These are phyloP conservation scores for Solenopsis invicta DNA, from an alignment of 1,140 invertebrate genomes.

Conservation along the genomic window DNA sequence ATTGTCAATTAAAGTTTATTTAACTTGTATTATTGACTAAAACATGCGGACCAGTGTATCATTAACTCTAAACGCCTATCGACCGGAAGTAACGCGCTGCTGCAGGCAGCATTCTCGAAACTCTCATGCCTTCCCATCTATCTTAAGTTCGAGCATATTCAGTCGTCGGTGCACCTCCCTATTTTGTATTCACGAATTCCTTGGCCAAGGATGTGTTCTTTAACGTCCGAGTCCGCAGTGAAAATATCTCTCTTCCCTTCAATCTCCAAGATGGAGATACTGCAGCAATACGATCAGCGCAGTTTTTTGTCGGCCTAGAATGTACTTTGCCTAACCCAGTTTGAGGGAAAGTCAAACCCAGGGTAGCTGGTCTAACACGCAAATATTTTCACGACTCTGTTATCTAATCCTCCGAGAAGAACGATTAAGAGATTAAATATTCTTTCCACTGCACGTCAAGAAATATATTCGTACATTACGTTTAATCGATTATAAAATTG, in stretches of 20 bases:
- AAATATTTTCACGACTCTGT: constrained; percentile 12
- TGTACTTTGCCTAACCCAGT: constrained; percentile 44
- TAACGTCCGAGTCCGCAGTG: constrained; percentile 28
- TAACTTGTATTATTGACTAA: constrained; percentile 10
- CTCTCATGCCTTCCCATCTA: not conserved
- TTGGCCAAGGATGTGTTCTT: constrained; percentile 33
- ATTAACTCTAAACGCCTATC: constrained; percentile 22
- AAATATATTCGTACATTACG: not conserved
- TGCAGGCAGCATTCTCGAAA: constrained; percentile 20
- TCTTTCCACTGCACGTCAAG: not conserved
- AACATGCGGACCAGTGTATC: constrained; percentile 14
- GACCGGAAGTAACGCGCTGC: constrained; percentile 34
- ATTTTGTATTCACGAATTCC: constrained; percentile 63
- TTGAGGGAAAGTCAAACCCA: constrained; percentile 44
- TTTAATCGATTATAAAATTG: not conserved
- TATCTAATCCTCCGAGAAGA: not conserved
- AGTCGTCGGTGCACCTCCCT: not conserved
- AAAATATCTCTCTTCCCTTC: constrained; percentile 44
- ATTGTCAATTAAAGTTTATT: not conserved
- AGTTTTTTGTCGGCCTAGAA: constrained; percentile 20
- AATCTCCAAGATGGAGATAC: constrained; percentile 34
- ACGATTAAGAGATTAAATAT: not conserved
- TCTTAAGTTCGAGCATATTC: constrained; percentile 22
- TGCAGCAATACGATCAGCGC: constrained; percentile 30
- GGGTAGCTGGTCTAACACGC: not conserved